These are phyloP conservation scores for Brienomyrus longianalis DNA, from an alignment of 2,113 vertebrate genomes.

Conservation along the genomic window DNA sequence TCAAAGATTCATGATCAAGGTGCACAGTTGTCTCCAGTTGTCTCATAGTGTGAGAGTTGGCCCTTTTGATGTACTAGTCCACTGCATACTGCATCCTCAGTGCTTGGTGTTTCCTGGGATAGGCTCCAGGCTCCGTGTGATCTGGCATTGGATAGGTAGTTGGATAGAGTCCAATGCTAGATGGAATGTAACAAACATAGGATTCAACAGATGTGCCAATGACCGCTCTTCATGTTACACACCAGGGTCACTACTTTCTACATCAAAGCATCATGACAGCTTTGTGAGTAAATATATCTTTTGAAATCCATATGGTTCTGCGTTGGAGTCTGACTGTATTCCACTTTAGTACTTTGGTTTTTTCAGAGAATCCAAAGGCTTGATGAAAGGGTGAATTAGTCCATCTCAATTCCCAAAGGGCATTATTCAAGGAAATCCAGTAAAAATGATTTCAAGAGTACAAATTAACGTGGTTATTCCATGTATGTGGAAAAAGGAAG, in stretches of 20 bases:
- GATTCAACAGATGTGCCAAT: not conserved
- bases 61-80: not conserved
- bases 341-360: not conserved
- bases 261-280: not conserved
- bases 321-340: not conserved
- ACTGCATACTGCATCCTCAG: not conserved
- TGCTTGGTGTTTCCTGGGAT: not conserved
- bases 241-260: not conserved
- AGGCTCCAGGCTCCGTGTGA: not conserved
- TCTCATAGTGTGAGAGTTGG: not conserved
- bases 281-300: not conserved
- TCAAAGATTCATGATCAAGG: not conserved
- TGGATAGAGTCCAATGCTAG: not conserved
- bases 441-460: not conserved
- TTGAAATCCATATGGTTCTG: not conserved
- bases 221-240: not conserved
- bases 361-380: not conserved
- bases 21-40: not conserved
- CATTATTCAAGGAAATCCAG: not conserved
- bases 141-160: not conserved
- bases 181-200: not conserved
- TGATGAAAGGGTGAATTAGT: not conserved
- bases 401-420: not conserved
- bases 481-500: not conserved
- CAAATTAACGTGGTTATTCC: not conserved